Evolutionary conservation across 2,797 vertebrate genomes (phyloP).

Genomic region (Characodon lateralis): DNA sequence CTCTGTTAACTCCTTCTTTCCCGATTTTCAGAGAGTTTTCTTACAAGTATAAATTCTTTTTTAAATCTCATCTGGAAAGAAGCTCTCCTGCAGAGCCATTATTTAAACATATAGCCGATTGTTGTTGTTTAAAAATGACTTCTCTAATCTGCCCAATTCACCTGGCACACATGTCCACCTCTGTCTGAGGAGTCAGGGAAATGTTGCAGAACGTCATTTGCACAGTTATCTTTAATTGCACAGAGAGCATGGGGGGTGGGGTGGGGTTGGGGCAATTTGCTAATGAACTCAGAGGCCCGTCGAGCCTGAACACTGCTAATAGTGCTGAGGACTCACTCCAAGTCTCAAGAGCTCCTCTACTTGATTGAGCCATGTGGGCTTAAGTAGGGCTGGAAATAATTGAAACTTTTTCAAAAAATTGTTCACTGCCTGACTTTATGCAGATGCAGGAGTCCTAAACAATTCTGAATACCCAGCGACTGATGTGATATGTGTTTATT

Average conservation of each 20-base stretch:
- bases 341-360: conserved; percentile 71
- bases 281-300: conserved; percentile 77
- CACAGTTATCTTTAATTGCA: conserved; percentile 79
- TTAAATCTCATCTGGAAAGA: conserved; percentile 22
- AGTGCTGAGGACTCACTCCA: conserved; percentile 71
- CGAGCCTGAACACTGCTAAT: conserved; percentile 62
- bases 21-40: conserved; percentile 58
- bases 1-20: conserved; percentile 82
- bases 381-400: conserved; percentile 77
- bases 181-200: conserved; percentile 46
- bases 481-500: conserved; percentile 48
- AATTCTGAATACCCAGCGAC: conserved; percentile 43
- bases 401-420: conserved; percentile 66
- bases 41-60: conserved; percentile 33
- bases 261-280: conserved; percentile 68
- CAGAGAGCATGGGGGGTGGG: conserved; percentile 49
- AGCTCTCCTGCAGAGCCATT: conserved; percentile 1
- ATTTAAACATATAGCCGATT: background rate
- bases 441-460: conserved; percentile 28
- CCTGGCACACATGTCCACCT: conserved; percentile 41
- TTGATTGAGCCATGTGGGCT: conserved; percentile 70
- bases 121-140: conserved; percentile 34
- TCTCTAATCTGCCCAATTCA: conserved; percentile 45
- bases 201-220: conserved; percentile 64
- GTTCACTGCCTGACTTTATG: conserved; percentile 48